phyloP scores from a whole-genome alignment of 1,140 invertebrate genomes.

The Pseudomyrmex dendroicus region DNA sequence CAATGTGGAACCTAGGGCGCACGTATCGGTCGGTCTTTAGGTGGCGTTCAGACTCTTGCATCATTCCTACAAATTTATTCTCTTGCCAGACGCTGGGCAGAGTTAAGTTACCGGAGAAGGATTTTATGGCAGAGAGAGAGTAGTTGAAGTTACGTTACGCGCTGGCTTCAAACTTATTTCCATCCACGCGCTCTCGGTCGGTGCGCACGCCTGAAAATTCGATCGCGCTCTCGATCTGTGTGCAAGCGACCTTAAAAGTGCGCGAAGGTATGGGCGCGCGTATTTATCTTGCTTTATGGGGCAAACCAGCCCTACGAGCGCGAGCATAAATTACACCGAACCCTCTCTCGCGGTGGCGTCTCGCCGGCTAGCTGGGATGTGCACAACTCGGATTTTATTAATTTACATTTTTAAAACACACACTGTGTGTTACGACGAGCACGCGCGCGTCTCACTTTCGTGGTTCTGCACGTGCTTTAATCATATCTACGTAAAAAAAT shows the following conservation, averaged over 20 bases:
- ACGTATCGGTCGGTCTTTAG: slow-evolving; percentile 45
- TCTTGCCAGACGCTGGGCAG: background rate
- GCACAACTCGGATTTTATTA: slow-evolving; percentile 64
- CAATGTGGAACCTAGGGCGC: slow-evolving; percentile 19
- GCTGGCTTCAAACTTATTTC: slow-evolving; percentile 42
- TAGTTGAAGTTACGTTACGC: slow-evolving; percentile 25
- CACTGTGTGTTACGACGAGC: background rate
- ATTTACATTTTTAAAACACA: slow-evolving; percentile 65
- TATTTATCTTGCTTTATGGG: slow-evolving; percentile 75
- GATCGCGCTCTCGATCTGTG: slow-evolving; percentile 42
- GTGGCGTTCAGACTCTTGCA: slow-evolving; percentile 50
- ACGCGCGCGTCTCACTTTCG: background rate
- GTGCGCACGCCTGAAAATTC: slow-evolving; percentile 32
- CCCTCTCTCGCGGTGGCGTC: slow-evolving; percentile 46
- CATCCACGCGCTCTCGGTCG: slow-evolving; percentile 12
- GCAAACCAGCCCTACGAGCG: slow-evolving; percentile 69
- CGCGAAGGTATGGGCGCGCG: slow-evolving; percentile 40
- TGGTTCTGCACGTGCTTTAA: slow-evolving; percentile 16
- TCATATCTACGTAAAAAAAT: slow-evolving; percentile 2
- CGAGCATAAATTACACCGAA: slow-evolving; percentile 70
- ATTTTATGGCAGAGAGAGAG: slow-evolving; percentile 46
- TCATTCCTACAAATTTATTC: slow-evolving; percentile 50
- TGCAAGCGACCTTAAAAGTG: slow-evolving; percentile 55
- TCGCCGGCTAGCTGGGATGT: slow-evolving; percentile 47
- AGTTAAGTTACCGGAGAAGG: slow-evolving; percentile 36